Base-by-base conservation (phyloP, 2,888 invertebrate genomes). In the Beris chalybata region DNA sequence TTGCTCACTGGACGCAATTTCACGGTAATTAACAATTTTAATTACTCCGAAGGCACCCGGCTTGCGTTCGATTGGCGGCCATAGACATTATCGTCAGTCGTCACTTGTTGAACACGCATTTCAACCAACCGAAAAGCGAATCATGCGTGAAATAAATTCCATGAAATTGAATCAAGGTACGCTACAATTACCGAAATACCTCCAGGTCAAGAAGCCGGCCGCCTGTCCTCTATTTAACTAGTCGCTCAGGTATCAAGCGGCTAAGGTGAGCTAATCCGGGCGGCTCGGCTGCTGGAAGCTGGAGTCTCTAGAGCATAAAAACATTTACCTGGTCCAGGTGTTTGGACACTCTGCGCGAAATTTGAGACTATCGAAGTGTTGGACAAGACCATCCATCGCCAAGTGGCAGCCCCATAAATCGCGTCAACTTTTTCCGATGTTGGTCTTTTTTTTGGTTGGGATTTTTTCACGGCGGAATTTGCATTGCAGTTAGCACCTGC, bases 1-100 rank as follows among this genome's bases (percentile, higher is more conserved):
- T 61, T 68, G 68, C 45, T 65, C 65, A 68, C 44, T 68, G 68
- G 65, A 68, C 65, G 58, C 65, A 68, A 68, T 68, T 68, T 68
- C 65, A 68, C 65, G 68, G 59, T 61, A 68, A 68, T 68, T 68
- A 65, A 59, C 65, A 65, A n/a, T 68, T 68, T 68, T 68, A 68
- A 68, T 68, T 68, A 68, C 63, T 55, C 65, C 50, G 47, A 64
- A 50, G 31, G 58, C 47, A 59, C 67, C 38, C 7, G 38, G 38
- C 38, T 38, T 5, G 9, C 38, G 9, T 22, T 22, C 22, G 22
- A 22, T 22, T 22, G 22, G 22, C 22, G 1, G 22, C 22, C 22
- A 22, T 9, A 38, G 38, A 38, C 38, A 5, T 5, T 9, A 9
- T 4, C 38, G 38, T 38, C 22, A 3, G 22, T 22, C 22, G 38